These are phyloP conservation scores for Lithodes maja DNA, from an alignment of 2,888 invertebrate species.

Conservation along the genomic window DNA sequence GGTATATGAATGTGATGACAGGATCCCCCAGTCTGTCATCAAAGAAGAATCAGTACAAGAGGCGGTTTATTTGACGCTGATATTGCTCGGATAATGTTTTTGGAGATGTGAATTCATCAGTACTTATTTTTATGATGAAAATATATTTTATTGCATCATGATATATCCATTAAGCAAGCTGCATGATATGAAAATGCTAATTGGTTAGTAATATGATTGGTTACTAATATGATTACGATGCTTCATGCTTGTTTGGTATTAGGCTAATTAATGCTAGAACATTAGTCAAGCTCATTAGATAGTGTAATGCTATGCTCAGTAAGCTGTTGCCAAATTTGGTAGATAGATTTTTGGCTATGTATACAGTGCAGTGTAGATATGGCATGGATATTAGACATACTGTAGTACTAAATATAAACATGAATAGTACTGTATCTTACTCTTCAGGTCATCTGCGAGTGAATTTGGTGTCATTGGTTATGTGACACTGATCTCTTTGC, in stretches of 20 bases:
- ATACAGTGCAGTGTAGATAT: constrained; percentile 27
- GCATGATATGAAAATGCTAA: constrained; percentile 14
- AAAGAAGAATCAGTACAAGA: background rate
- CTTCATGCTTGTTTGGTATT: constrained; percentile 27
- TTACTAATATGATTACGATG: constrained; percentile 4
- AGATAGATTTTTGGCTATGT: background rate
- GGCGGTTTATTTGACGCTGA: background rate
- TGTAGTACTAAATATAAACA: background rate
- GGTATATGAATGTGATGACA: constrained; percentile 28
- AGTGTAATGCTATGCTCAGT: constrained; percentile 23
- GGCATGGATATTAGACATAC: constrained; percentile 31
- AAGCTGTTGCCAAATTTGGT: constrained; percentile 25
- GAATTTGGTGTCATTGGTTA: background rate
- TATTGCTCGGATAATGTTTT: constrained; percentile 1
- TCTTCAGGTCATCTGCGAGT: background rate
- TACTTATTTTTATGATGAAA: background rate
- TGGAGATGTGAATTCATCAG: constrained; percentile 7
- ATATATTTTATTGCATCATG: constrained; percentile 35
- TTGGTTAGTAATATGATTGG: background rate
- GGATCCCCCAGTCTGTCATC: background rate
- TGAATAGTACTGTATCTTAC: constrained; percentile 1
- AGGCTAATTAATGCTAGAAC: constrained; percentile 16
- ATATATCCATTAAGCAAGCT: constrained; percentile 8
- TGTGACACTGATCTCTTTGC: background rate
- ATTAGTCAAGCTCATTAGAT: constrained; percentile 7